These are phyloP conservation scores for Pseudanteris insignis DNA, from an alignment of 2,888 invertebrate species.

Conservation along the genomic window DNA sequence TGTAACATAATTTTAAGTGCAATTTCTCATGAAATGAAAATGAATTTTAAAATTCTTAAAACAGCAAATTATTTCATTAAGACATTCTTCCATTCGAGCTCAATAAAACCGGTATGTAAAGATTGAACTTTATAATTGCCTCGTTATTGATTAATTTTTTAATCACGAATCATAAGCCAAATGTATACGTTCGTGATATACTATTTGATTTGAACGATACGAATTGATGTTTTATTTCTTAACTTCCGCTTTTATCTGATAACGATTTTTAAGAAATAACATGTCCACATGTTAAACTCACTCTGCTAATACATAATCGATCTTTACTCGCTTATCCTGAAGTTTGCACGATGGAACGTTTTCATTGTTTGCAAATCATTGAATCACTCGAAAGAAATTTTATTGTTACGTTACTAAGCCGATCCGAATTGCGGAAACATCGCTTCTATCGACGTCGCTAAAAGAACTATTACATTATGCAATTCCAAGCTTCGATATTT, in stretches of 20 bases:
- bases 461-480: slow-evolving; percentile 1
- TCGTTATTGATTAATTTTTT: too few relatives aligned
- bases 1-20: too few relatives aligned
- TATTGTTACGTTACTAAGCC: slow-evolving; percentile 43
- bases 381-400: slow-evolving; percentile 54
- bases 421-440: slow-evolving; percentile 35
- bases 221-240: slow-evolving; percentile 5
- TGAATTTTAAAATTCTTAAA: too few relatives aligned
- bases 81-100: too few relatives aligned
- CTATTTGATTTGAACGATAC: not conserved
- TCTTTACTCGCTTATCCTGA: slow-evolving; percentile 26
- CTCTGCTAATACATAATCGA: slow-evolving; percentile 41
- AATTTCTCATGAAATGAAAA: too few relatives aligned
- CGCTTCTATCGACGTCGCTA: slow-evolving; percentile 17
- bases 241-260: slow-evolving; percentile 44
- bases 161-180: too few relatives aligned
- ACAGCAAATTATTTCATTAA: too few relatives aligned
- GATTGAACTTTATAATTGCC: too few relatives aligned
- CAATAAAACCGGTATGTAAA: too few relatives aligned
- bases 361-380: slow-evolving; percentile 60
- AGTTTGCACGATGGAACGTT: slow-evolving; percentile 49
- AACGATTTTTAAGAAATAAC: slow-evolving; percentile 41
- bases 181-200: too few relatives aligned
- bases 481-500: too few relatives aligned
- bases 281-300: slow-evolving; percentile 24